Conservation (phyloP, 2,888 invertebrate species). For the Cyrtodaria siliqua region DNA sequence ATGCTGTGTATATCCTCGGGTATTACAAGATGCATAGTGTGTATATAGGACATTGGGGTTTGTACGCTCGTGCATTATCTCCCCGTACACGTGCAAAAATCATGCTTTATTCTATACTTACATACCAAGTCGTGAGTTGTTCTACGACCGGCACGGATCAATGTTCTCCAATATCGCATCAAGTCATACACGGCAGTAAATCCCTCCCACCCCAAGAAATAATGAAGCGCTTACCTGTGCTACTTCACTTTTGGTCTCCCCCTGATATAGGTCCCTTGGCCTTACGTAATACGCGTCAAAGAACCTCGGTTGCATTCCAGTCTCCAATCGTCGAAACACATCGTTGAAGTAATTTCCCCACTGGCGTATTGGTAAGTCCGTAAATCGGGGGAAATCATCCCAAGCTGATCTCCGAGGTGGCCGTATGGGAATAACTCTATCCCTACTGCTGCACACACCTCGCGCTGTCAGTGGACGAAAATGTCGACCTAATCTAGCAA, state of each 20-base stretch:
- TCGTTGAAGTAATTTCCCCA: not conserved
- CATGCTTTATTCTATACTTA: too few species aligned
- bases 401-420: not conserved
- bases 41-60: too few species aligned
- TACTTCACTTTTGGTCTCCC: not conserved
- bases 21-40: too few species aligned
- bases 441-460: not conserved
- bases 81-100: too few species aligned
- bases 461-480: not conserved
- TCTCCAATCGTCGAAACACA: not conserved
- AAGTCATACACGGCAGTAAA: too few species aligned
- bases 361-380: not conserved
- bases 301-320: not conserved
- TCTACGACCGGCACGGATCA: too few species aligned
- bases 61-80: too few species aligned
- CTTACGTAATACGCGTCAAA: not conserved
- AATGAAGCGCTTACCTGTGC: not conserved
- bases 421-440: not conserved
- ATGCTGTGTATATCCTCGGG: too few species aligned
- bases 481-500: too few species aligned
- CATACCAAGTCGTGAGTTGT: too few species aligned
- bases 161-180: too few species aligned
- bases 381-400: not conserved
- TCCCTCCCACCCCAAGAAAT: too few species aligned
- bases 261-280: not conserved